Conservation (phyloP, 1,140 invertebrate genomes). For the Odontomachus brunneus region DNA sequence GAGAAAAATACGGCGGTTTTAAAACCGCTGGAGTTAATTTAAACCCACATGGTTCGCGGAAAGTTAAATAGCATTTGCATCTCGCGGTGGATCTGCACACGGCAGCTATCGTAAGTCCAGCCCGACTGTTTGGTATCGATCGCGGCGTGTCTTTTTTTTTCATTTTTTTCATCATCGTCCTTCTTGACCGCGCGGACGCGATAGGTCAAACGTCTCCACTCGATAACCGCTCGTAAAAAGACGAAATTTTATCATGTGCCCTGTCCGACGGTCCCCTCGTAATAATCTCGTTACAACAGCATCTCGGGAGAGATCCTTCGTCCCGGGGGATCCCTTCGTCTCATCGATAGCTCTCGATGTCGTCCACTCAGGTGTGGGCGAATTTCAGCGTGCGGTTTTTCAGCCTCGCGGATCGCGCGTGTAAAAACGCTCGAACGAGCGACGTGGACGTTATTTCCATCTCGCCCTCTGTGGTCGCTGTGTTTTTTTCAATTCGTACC, state of each 20-base stretch:
- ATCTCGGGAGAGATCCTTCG: background rate
- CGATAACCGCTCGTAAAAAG: slow-evolving; percentile 11
- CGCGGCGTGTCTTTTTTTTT: too few species aligned
- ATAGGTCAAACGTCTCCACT: slow-evolving; percentile 13
- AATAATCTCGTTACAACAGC: slow-evolving; percentile 18
- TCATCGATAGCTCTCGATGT: slow-evolving; percentile 11
- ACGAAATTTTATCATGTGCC: background rate
- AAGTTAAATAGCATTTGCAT: background rate
- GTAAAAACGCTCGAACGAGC: too few species aligned
- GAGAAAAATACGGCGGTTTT: too few species aligned
- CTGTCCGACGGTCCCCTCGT: background rate
- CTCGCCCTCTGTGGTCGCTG: too few species aligned
- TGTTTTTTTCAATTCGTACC: too few species aligned
- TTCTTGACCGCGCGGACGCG: background rate
- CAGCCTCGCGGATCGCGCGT: too few species aligned
- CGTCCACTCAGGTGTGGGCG: too few species aligned
- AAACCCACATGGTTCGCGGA: too few species aligned
- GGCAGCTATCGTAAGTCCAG: background rate
- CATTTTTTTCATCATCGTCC: slow-evolving; percentile 8
- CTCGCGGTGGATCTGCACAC: too few species aligned
- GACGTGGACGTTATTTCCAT: too few species aligned
- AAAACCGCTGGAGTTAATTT: too few species aligned
- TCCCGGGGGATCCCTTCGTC: slow-evolving; percentile 1
- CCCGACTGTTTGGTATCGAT: background rate
- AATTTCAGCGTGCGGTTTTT: too few species aligned